Evolutionary conservation across 2,888 invertebrate genomes (phyloP).

Genomic region (Eutolmus rufibarbis): DNA sequence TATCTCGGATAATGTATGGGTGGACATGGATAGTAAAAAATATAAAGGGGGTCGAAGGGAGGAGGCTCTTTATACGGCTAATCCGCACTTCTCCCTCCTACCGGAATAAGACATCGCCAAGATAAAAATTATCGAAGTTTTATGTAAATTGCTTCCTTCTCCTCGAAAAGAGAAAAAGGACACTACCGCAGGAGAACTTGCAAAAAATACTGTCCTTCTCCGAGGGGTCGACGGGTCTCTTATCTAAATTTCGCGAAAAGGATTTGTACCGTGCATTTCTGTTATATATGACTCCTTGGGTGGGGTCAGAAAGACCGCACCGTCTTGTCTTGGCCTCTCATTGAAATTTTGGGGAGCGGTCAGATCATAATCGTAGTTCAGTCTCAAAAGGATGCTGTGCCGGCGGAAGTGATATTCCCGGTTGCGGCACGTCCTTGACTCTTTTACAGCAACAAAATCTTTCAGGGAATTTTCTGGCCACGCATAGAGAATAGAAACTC

Average conservation of each 20-base stretch:
- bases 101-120: not conserved
- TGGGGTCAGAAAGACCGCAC: not conserved
- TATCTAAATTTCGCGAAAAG: constrained; percentile 18
- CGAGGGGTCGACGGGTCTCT: not conserved
- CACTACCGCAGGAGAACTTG: not conserved
- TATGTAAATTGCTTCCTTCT: constrained; percentile 17
- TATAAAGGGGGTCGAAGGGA: not conserved
- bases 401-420: not conserved
- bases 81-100: not conserved
- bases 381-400: not conserved
- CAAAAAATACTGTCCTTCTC: not conserved
- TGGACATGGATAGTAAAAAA: constrained; percentile 16
- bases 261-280: not conserved
- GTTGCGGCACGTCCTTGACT: not conserved
- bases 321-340: not conserved
- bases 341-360: not conserved
- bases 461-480: not conserved
- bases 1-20: constrained; percentile 22
- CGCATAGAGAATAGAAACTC: not conserved
- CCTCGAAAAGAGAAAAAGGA: not conserved
- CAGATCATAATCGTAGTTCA: not conserved
- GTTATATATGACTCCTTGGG: not conserved
- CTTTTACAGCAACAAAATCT: not conserved
- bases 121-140: constrained; percentile 23
- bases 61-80: constrained; percentile 9